These are phyloP conservation scores for Tinamus major DNA, from an alignment of 2,797 vertebrate species.

Conservation along the genomic window DNA sequence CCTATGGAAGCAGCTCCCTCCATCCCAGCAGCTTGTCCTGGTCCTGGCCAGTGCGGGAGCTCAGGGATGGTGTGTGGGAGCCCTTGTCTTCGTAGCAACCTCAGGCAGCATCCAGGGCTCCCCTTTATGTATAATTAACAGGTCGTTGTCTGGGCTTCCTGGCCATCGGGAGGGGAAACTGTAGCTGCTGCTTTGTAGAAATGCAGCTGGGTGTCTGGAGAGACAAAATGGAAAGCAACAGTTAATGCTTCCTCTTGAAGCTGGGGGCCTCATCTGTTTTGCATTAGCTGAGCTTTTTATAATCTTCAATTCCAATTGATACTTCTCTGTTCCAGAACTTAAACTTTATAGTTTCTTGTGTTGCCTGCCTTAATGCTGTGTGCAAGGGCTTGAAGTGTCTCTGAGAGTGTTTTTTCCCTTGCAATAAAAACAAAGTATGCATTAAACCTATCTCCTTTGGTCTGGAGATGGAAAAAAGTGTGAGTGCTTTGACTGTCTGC, in stretches of 20 bases:
- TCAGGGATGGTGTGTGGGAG: neutral
- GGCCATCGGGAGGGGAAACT: neutral
- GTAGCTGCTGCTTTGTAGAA: neutral
- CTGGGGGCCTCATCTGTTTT: conserved; percentile 57
- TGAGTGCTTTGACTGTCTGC: neutral
- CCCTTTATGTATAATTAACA: neutral
- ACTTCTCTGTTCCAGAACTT: neutral
- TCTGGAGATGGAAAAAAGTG: neutral
- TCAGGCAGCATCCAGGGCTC: too few relatives aligned
- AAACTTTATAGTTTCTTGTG: fast-evolving
- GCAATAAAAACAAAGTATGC: fast-evolving
- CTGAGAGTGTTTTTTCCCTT: neutral
- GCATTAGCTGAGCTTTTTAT: conserved; percentile 14
- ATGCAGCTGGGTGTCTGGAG: neutral
- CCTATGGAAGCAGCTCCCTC: neutral
- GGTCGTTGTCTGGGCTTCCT: neutral
- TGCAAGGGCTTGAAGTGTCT: neutral
- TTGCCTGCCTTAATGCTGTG: neutral
- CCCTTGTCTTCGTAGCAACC: neutral
- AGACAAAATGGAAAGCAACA: conserved; percentile 8
- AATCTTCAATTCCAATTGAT: neutral
- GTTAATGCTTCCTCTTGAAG: neutral
- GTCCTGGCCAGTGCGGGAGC: neutral
- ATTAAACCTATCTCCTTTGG: fast-evolving
- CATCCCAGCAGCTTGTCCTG: neutral